Base-by-base conservation (phyloP, 2,797 vertebrate genomes). In the Neopelma chrysocephalum region DNA sequence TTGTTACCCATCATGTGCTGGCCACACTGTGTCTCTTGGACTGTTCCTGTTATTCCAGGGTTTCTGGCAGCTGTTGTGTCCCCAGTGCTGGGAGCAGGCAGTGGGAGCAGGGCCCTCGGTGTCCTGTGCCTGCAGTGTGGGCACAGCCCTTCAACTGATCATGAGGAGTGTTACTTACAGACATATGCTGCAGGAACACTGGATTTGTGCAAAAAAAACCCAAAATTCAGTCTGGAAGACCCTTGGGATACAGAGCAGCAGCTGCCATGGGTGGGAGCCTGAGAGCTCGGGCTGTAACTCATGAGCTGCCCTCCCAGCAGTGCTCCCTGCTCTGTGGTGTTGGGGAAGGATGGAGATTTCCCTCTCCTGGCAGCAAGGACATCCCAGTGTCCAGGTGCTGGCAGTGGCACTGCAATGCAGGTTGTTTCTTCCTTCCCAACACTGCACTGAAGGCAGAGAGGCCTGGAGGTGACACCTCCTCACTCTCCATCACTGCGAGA, bases 301-400 rank as follows among this genome's bases (percentile, higher is more conserved):
- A 0, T 1, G n/a, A 71, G 51, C 83, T 80, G 60, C 36, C 29
- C 45, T 38, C 2, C 1, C 56, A 23, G 70, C 56, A 3, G 31
- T 3, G 26, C 3, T n/a, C 65, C 54, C 65, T 2, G 0, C 29
- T n/a, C 12, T 53, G 34, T 6, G 4, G 26, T 1, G 1, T 8
- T 56, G 50, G 25, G 42, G 2, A 18, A 20, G 75, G 61, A 15
- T 50, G 77, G n/a, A 18, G 56, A 29, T 18, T 32, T 16, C 57
- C 27, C 58, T 50, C 16, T n/a, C 31, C 60, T 64, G 26, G 5
- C 23, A 36, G 31, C 51, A 32, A 31, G 56, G 65, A 31, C 76
- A 75, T 9, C 19, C 2, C 15, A 0, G 32, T 34, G 58, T 54
- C 77, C 64, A 7, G 71, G 48, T 48, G 27, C 87, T 90, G 32